Percentiles rank a stretch among this genome's conserved stretches.
Evolutionary conservation across 2,113 vertebrate genomes (phyloP).

Genomic region (Papio anubis): DNA sequence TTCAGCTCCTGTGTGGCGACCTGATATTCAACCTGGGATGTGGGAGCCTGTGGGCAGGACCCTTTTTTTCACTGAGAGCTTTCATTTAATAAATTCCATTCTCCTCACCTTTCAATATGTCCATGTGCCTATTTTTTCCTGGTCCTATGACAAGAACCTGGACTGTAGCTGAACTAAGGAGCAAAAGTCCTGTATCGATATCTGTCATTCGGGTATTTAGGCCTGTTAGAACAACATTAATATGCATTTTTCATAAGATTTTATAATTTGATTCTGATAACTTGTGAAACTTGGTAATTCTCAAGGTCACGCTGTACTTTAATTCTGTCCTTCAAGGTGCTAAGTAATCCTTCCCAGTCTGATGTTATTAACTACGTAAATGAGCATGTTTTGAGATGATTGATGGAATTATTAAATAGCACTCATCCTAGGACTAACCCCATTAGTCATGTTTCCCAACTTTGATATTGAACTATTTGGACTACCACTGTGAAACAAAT

Average conservation of each 20-base stretch:
- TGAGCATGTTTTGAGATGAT: conserved; percentile 77
- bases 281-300: conserved; percentile 72
- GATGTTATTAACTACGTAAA: conserved; percentile 77
- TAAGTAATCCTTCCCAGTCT: conserved; percentile 64
- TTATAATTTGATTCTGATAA: conserved; percentile 68
- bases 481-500: conserved; percentile 63
- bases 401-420: conserved; percentile 77
- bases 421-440: conserved; percentile 67
- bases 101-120: too few species aligned
- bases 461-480: conserved; percentile 63
- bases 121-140: too few species aligned
- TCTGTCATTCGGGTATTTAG: conserved; percentile 11
- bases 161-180: too few species aligned
- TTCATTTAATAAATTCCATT: too few species aligned
- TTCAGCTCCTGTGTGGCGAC: too few species aligned
- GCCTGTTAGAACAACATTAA: not conserved
- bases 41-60: too few species aligned
- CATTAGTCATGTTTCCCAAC: conserved; percentile 73
- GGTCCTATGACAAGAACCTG: too few species aligned
- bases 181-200: not conserved
- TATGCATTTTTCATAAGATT: conserved; percentile 60
- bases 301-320: conserved; percentile 74
- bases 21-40: too few species aligned
- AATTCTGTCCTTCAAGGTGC: conserved; percentile 72
- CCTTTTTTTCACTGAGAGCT: too few species aligned